phyloP scores from a whole-genome alignment of 2,888 invertebrate genomes.

The Myopa tessellatipennis region DNA sequence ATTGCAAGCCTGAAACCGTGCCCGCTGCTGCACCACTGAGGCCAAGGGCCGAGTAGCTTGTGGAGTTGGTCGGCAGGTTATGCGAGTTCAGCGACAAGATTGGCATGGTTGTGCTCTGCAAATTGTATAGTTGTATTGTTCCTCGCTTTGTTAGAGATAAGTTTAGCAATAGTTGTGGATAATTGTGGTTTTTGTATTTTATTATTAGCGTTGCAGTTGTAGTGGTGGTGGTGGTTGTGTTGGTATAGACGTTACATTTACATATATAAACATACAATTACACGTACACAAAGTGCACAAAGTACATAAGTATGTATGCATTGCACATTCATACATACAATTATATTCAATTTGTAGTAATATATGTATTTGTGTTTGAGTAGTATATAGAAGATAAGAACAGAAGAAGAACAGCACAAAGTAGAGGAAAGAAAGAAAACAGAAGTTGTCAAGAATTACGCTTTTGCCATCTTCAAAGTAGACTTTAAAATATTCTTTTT shows the following conservation, averaged over 20 bases:
- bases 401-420: constrained; percentile 57
- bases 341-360: neutral
- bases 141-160: constrained; percentile 57
- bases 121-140: constrained; percentile 69
- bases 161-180: neutral
- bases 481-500: neutral
- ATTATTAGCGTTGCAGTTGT: neutral
- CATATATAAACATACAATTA: constrained; percentile 31
- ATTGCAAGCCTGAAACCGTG: constrained; percentile 45
- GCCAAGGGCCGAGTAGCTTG: constrained; percentile 67
- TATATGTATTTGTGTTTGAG: constrained; percentile 23
- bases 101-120: constrained; percentile 77
- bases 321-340: neutral
- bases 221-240: neutral
- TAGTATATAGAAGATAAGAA: constrained; percentile 39
- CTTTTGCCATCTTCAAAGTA: constrained; percentile 24
- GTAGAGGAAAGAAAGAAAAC: constrained; percentile 59
- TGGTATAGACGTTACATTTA: constrained; percentile 1
- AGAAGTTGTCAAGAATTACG: constrained; percentile 48
- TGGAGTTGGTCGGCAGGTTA: constrained; percentile 67
- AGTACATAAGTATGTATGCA: neutral
- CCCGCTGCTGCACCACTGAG: constrained; percentile 59
- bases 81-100: constrained; percentile 70
- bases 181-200: constrained; percentile 19
- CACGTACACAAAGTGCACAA: constrained; percentile 44